A percentile compares a stretch with the other conserved stretches of the same genome.
phyloP scores from a whole-genome alignment of 2,888 invertebrate genomes.

The Cerastoderma edule region DNA sequence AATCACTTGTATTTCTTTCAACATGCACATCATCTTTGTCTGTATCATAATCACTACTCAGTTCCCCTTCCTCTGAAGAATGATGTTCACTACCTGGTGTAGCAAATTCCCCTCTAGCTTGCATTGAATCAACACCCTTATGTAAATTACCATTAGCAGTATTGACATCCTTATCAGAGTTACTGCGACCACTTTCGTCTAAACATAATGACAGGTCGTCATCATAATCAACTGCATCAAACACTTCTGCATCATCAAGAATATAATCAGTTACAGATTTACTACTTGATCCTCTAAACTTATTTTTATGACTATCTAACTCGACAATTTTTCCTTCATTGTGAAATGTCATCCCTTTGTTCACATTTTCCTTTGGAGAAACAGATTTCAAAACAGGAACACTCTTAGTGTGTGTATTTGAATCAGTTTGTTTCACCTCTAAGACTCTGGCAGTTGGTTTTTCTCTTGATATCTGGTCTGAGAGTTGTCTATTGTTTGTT shows the following conservation, averaged over 20 bases:
- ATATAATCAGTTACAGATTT: constrained; percentile 17
- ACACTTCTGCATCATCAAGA: constrained; percentile 34
- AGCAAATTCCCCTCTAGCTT: not conserved
- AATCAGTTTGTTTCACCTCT: too few relatives aligned
- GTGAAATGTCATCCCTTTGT: not conserved
- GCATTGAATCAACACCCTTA: not conserved
- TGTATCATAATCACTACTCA: constrained; percentile 1
- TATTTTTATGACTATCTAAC: too few relatives aligned
- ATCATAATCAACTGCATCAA: constrained; percentile 46
- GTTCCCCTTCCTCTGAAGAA: constrained; percentile 9
- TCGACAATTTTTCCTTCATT: too few relatives aligned
- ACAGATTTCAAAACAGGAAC: not conserved
- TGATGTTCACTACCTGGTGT: too few relatives aligned
- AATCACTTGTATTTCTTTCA: not conserved
- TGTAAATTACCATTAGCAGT: not conserved
- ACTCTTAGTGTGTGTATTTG: too few relatives aligned
- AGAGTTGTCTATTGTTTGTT: too few relatives aligned
- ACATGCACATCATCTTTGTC: not conserved
- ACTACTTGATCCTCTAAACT: not conserved
- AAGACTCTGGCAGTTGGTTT: too few relatives aligned
- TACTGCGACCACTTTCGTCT: not conserved
- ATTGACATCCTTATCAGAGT: not conserved
- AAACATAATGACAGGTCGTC: constrained; percentile 34
- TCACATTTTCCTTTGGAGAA: not conserved
- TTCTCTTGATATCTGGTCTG: too few relatives aligned